phyloP scores from a whole-genome alignment of 1,140 invertebrate genomes.

The Caenorhabditis tropicalis region DNA sequence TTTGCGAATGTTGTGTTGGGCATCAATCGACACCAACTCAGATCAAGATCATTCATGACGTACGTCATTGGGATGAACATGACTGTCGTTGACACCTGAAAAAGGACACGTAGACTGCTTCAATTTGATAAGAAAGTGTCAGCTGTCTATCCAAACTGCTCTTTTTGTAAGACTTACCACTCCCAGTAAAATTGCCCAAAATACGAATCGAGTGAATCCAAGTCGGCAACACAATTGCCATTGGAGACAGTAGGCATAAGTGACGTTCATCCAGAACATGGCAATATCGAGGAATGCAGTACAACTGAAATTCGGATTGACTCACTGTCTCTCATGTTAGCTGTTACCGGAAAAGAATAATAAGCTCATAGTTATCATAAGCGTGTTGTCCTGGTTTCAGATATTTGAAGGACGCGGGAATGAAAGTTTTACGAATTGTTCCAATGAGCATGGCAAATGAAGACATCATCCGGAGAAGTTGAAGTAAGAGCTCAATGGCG shows the following conservation, averaged over 20 bases:
- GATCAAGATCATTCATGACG: slow-evolving; percentile 54
- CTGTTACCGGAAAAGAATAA: slow-evolving; percentile 46
- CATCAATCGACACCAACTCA: slow-evolving; percentile 59
- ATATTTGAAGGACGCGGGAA: slow-evolving; percentile 58
- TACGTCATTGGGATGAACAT: slow-evolving; percentile 58
- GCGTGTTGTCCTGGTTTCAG: slow-evolving; percentile 46
- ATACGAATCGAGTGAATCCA: slow-evolving; percentile 50
- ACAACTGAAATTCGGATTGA: slow-evolving; percentile 26
- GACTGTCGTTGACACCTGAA: slow-evolving; percentile 43
- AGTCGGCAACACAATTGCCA: slow-evolving; percentile 59
- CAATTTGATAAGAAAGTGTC: neutral
- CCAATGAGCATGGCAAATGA: slow-evolving; percentile 57
- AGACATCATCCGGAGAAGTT: slow-evolving; percentile 56
- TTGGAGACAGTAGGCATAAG: slow-evolving; percentile 54
- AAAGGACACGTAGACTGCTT: neutral
- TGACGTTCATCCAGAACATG: slow-evolving; percentile 59
- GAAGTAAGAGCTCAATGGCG: slow-evolving; percentile 57
- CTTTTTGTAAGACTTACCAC: neutral
- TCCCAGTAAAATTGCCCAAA: slow-evolving; percentile 48
- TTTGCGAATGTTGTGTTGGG: slow-evolving; percentile 52
- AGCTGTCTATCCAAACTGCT: neutral
- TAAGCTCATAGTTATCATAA: slow-evolving; percentile 47
- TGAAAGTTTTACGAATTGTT: slow-evolving; percentile 58
- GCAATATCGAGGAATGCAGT: slow-evolving; percentile 52
- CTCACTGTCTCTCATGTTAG: too few species aligned